A percentile compares a stretch with the other conserved stretches of the same genome.
phyloP scores from a whole-genome alignment of 1,140 invertebrate species.

The Tigriopus japonicus region DNA sequence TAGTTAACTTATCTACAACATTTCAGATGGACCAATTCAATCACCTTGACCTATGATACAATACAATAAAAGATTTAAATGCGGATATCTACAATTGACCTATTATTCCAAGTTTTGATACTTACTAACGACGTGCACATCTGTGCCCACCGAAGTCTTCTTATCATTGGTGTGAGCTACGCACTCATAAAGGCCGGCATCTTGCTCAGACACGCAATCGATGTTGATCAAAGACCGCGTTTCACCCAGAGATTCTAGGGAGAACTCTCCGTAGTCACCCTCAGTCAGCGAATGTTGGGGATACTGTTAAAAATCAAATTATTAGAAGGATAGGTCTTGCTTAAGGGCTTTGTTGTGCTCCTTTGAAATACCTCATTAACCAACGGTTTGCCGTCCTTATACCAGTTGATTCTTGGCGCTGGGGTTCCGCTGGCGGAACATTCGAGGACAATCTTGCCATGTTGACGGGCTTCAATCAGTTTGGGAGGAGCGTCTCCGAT shows the following conservation, averaged over 20 bases:
- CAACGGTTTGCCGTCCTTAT: slow-evolving; percentile 5
- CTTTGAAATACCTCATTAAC: not conserved
- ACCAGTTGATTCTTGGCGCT: slow-evolving; percentile 7
- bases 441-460: slow-evolving; percentile 7
- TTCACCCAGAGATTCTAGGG: not conserved
- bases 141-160: not conserved
- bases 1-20: too few species aligned
- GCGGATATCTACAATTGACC: not conserved
- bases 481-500: slow-evolving; percentile 1
- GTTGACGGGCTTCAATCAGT: slow-evolving; percentile 4
- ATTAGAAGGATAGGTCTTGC: too few species aligned
- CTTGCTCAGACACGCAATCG: slow-evolving; percentile 5
- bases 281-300: not conserved
- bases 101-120: not conserved
- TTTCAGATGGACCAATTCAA: not conserved
- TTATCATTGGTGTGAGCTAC: slow-evolving; percentile 3
- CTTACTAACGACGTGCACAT: slow-evolving; percentile 13
- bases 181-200: slow-evolving; percentile 9
- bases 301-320: too few species aligned
- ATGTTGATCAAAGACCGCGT: slow-evolving; percentile 1
- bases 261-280: slow-evolving; percentile 4
- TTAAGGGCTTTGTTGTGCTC: too few species aligned
- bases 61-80: not conserved
- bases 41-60: not conserved
- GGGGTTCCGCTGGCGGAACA: slow-evolving; percentile 7